Percentiles rank a stretch among this genome's conserved stretches.
phyloP scores from a whole-genome alignment of 2,888 invertebrate species.

The Ochropleura plecta region DNA sequence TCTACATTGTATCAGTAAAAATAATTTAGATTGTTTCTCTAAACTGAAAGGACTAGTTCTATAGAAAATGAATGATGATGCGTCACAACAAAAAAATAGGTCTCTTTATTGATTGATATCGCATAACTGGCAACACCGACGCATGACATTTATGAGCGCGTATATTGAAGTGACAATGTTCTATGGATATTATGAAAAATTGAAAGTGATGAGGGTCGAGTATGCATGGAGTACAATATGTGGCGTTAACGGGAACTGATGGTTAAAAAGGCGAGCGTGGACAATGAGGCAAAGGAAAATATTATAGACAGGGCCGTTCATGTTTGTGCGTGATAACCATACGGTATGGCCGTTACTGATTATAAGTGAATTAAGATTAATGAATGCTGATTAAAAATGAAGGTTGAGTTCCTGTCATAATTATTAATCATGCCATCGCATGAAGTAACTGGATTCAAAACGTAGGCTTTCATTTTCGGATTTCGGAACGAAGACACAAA shows the following conservation, averaged over 20 bases:
- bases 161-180: conserved; percentile 33
- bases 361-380: conserved; percentile 10
- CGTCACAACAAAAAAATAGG: neutral
- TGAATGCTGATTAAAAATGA: neutral
- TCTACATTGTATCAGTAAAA: neutral
- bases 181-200: conserved; percentile 64
- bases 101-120: conserved; percentile 17
- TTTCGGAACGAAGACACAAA: neutral
- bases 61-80: neutral
- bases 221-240: conserved; percentile 51
- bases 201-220: conserved; percentile 71
- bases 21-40: neutral
- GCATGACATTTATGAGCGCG: conserved; percentile 20
- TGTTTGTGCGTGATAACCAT: conserved; percentile 38
- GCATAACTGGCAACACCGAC: conserved; percentile 12
- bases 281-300: conserved; percentile 57
- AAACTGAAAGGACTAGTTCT: neutral
- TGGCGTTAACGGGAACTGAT: conserved; percentile 50
- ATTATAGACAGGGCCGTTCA: conserved; percentile 23
- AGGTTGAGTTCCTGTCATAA: neutral
- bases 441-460: neutral
- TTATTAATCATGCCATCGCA: neutral
- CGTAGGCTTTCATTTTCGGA: neutral
- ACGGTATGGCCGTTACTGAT: neutral
- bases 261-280: conserved; percentile 30